Conservation (phyloP, 2,797 vertebrate genomes). For the Peromyscus nudipes region DNA sequence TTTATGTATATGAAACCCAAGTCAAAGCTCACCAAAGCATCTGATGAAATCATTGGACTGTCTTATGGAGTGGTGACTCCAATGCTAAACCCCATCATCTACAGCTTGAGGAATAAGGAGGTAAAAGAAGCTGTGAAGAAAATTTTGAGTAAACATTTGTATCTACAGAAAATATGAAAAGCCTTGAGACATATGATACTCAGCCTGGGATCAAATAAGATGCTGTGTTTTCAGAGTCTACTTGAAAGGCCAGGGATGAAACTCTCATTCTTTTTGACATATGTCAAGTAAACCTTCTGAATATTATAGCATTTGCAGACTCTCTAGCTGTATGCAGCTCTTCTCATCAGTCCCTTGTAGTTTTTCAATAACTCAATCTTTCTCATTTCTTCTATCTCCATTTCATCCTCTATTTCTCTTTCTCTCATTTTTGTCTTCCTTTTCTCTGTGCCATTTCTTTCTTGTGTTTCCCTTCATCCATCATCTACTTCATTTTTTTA, state of each 20-base stretch:
- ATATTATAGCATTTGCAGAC: background rate
- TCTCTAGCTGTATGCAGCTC: background rate
- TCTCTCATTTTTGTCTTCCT: background rate
- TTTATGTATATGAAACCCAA: constrained; percentile 79
- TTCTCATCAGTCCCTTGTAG: background rate
- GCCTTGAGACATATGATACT: background rate
- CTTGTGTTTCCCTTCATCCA: background rate
- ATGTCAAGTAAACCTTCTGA: background rate
- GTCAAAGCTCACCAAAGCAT: constrained; percentile 67
- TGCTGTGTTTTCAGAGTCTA: background rate
- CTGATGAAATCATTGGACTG: constrained; percentile 62
- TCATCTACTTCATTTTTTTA: background rate
- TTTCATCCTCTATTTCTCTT: background rate
- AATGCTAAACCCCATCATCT: constrained; percentile 78
- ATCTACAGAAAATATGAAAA: constrained; percentile 54
- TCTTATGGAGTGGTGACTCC: constrained; percentile 71
- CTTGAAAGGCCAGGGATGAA: background rate
- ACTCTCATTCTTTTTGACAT: background rate
- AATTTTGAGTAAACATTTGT: constrained; percentile 51
- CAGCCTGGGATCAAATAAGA: background rate
- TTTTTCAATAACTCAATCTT: background rate
- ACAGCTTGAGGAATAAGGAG: constrained; percentile 78
- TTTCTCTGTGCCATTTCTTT: background rate
- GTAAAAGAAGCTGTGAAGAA: constrained; percentile 74
- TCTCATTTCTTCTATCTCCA: background rate